These are phyloP conservation scores for Platycnemis pennipes DNA, from an alignment of 2,888 invertebrate genomes.

Conservation along the genomic window DNA sequence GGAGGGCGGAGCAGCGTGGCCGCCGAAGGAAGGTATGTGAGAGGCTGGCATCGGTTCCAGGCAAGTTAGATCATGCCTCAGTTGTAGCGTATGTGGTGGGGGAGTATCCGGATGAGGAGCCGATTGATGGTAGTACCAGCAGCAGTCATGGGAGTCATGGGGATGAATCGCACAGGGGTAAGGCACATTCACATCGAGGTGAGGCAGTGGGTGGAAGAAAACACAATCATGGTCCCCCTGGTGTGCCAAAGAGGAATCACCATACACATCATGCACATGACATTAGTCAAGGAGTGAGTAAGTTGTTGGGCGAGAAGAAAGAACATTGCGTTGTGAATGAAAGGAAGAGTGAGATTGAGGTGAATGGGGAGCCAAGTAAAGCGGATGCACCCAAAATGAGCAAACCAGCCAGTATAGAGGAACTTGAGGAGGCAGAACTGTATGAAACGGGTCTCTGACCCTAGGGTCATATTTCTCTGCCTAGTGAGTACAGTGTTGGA, in stretches of 20 bases:
- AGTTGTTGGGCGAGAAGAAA: background rate
- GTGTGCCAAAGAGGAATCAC: background rate
- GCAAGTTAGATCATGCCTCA: conserved; percentile 94
- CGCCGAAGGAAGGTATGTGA: conserved; percentile 87
- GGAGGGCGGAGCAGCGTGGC: conserved; percentile 84
- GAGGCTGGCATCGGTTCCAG: conserved; percentile 89
- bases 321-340: background rate
- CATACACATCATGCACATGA: background rate
- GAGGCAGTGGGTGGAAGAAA: background rate
- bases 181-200: background rate
- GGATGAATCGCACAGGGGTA: background rate
- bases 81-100: conserved; percentile 91
- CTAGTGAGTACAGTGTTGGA: background rate
- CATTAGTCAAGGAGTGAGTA: background rate
- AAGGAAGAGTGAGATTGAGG: background rate
- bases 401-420: background rate
- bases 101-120: conserved; percentile 69
- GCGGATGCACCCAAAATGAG: background rate
- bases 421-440: background rate
- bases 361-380: background rate
- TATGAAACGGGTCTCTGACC: conserved; percentile 53
- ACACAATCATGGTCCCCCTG: background rate
- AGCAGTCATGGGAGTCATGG: background rate
- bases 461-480: background rate
- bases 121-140: background rate